phyloP scores from a whole-genome alignment of 2,888 invertebrate genomes.

The Stenoptilia bipunctidactyla region DNA sequence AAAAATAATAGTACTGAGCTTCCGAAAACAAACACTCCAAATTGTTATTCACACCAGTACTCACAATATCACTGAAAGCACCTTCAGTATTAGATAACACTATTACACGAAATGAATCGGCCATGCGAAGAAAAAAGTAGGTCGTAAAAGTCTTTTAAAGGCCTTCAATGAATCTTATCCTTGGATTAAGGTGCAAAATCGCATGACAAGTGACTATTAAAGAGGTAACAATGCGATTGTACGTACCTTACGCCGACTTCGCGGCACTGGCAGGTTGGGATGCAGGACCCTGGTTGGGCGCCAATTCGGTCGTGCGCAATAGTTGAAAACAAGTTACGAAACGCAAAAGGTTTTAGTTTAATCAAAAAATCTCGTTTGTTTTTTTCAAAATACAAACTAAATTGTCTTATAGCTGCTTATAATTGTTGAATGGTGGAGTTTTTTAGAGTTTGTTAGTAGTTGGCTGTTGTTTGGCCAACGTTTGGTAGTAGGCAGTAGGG shows the following conservation, averaged over 20 bases:
- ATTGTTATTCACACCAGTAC: neutral
- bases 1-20: no score
- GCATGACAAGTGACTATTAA: conserved; percentile 21
- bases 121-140: neutral
- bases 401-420: no score
- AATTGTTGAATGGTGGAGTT: no score
- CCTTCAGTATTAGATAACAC: neutral
- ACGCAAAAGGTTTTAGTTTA: no score
- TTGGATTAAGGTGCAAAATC: conserved; percentile 24
- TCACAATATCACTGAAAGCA: neutral
- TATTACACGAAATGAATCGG: neutral
- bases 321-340: no score
- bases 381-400: no score
- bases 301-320: conserved; percentile 11
- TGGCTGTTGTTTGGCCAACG: no score
- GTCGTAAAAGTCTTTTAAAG: conserved; percentile 2
- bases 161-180: conserved; percentile 7
- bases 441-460: no score
- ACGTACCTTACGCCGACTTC: conserved; percentile 45
- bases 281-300: conserved; percentile 23
- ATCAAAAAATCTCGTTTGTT: no score
- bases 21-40: neutral
- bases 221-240: neutral
- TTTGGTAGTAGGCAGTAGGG: no score
- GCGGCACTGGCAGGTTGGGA: conserved; percentile 42